Percentiles rank a stretch among this genome's conserved stretches.
Conservation (phyloP, 2,888 invertebrate genomes). For the Drosophila putrida region DNA sequence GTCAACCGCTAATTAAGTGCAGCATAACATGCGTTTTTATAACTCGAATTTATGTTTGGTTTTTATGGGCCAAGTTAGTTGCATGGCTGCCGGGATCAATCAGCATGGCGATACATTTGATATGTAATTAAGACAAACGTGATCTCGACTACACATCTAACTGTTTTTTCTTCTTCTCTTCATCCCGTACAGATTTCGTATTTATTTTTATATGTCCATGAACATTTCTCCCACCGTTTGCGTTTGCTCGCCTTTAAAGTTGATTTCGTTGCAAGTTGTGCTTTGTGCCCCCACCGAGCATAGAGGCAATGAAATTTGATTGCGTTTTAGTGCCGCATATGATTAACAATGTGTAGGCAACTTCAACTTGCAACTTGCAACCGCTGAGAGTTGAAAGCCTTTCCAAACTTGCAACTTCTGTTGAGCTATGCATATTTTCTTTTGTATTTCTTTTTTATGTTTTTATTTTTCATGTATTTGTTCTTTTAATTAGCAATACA, state of each 20-base stretch:
- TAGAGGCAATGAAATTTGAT: slow-evolving; percentile 68
- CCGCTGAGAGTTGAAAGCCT: slow-evolving; percentile 36
- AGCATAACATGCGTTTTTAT: slow-evolving; percentile 80
- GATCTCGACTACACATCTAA: slow-evolving; percentile 44
- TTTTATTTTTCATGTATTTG: slow-evolving; percentile 34
- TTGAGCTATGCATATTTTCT: slow-evolving; percentile 23
- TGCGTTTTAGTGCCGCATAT: slow-evolving; percentile 73
- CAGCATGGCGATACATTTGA: slow-evolving; percentile 76
- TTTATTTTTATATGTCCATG: slow-evolving; percentile 39
- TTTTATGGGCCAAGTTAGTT: slow-evolving; percentile 65
- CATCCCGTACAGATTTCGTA: slow-evolving; percentile 19
- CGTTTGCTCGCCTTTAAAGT: slow-evolving; percentile 51
- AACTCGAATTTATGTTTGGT: slow-evolving; percentile 76
- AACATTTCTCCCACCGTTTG: slow-evolving; percentile 39
- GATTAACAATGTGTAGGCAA: slow-evolving; percentile 62
- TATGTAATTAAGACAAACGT: slow-evolving; percentile 79
- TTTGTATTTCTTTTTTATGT: slow-evolving; percentile 4
- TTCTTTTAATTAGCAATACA: slow-evolving; percentile 64
- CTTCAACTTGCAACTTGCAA: slow-evolving; percentile 1
- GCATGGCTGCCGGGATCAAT: slow-evolving; percentile 67
- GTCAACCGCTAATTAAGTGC: slow-evolving; percentile 77
- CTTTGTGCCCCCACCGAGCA: slow-evolving; percentile 21
- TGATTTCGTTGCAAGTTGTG: slow-evolving; percentile 51
- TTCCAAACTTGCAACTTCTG: slow-evolving; percentile 8
- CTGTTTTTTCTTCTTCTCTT: slow-evolving; percentile 36